Evolutionary conservation across 2,888 invertebrate genomes (phyloP).

Genomic region (Oithona nana): DNA sequence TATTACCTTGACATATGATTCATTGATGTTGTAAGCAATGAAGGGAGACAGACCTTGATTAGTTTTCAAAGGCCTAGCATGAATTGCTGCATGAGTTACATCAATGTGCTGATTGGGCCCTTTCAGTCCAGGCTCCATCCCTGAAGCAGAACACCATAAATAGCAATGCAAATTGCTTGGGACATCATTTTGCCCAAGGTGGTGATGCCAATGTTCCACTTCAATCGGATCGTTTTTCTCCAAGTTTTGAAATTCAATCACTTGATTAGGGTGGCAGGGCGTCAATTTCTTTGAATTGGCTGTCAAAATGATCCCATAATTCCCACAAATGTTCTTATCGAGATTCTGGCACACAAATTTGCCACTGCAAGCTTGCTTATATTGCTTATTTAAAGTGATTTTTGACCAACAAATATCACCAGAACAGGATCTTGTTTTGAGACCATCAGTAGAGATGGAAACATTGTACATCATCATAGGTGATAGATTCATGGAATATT

Average conservation of each 20-base stretch:
- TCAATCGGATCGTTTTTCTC: not conserved
- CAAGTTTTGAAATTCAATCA: not conserved
- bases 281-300: not conserved
- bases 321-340: not conserved
- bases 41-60: not conserved
- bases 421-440: not conserved
- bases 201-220: not conserved
- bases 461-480: not conserved
- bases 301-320: not conserved
- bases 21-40: not conserved
- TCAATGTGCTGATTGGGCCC: not conserved
- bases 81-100: not conserved
- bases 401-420: not conserved
- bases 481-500: not conserved
- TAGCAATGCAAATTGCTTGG: not conserved
- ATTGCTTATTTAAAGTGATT: not conserved
- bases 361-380: not conserved
- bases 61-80: not conserved
- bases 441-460: not conserved
- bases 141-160: not conserved
- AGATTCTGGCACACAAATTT: not conserved
- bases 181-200: not conserved
- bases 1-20: too few relatives aligned
- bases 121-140: not conserved
- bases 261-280: not conserved